Evolutionary conservation across 2,797 vertebrate species (phyloP).

Genomic region (Spinus olivaceus): DNA sequence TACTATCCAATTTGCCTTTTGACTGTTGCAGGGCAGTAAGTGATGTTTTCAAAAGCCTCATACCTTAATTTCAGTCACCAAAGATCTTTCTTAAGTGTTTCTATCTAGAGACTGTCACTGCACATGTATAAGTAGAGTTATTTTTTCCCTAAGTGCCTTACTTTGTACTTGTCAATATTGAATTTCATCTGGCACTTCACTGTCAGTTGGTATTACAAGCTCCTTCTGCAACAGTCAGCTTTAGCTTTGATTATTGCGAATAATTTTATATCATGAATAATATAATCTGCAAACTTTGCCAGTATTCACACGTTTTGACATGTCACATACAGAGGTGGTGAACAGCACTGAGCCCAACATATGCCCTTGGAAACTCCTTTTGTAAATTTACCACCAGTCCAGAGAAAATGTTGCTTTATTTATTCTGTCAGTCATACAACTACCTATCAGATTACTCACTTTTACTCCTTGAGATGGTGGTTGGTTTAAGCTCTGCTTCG

Average conservation of each 20-base stretch:
- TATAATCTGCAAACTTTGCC: not conserved
- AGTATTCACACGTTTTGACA: not conserved
- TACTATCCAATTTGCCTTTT: not conserved
- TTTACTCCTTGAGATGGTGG: not conserved
- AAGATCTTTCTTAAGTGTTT: slow-evolving; percentile 2
- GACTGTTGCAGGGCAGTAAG: not conserved
- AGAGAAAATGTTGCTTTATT: not conserved
- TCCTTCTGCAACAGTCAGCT: slow-evolving; percentile 44
- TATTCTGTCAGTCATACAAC: not conserved
- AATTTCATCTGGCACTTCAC: slow-evolving; percentile 42
- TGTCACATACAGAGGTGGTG: not conserved
- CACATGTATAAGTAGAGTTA: slow-evolving; percentile 29
- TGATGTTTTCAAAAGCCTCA: not conserved
- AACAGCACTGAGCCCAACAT: rapidly evolving
- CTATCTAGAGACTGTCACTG: not conserved
- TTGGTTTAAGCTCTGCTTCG: not conserved
- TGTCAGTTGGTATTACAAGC: slow-evolving; percentile 26
- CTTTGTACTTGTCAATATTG: slow-evolving; percentile 40
- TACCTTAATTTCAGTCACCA: slow-evolving; percentile 3
- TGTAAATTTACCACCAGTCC: not conserved
- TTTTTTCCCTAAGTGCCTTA: slow-evolving; percentile 49
- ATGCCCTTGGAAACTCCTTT: not conserved
- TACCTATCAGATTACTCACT: not conserved
- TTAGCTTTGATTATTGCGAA: slow-evolving; percentile 40
- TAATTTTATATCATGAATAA: not conserved